Conservation (phyloP, 2,113 vertebrate genomes). For the Leucopternis melanops region DNA sequence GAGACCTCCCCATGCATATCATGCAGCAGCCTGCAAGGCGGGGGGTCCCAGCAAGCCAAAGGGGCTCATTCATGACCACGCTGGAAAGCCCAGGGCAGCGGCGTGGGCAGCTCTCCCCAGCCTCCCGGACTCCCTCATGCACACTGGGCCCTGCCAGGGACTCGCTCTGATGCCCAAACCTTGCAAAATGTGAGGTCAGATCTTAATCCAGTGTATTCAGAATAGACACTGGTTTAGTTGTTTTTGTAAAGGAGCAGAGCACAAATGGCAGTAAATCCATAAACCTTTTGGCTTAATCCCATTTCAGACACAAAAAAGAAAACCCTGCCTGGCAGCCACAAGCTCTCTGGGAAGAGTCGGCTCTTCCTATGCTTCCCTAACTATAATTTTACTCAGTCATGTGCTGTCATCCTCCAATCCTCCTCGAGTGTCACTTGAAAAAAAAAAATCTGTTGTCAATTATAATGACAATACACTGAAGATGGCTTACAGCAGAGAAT, state of each 20-base stretch:
- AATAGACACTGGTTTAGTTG: background rate
- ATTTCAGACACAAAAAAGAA: slow-evolving; percentile 11
- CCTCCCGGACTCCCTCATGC: background rate
- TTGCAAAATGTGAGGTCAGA: background rate
- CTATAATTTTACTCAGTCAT: slow-evolving; percentile 21
- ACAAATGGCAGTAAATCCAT: background rate
- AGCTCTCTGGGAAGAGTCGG: background rate
- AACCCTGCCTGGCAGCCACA: background rate
- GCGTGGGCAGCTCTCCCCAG: background rate
- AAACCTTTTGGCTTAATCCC: slow-evolving; percentile 19
- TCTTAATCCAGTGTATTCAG: background rate
- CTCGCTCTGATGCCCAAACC: background rate
- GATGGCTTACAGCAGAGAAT: slow-evolving; percentile 16
- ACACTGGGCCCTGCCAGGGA: background rate
- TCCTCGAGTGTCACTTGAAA: background rate
- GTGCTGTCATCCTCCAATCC: slow-evolving; percentile 23
- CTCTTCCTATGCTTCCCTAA: background rate
- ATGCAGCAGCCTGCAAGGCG: background rate
- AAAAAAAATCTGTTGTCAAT: slow-evolving; percentile 16
- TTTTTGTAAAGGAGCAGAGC: background rate
- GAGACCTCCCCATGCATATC: accelerated
- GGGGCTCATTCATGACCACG: too few species aligned
- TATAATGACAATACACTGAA: slow-evolving; percentile 18
- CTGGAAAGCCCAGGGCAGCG: background rate
- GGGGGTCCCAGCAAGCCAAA: background rate